Conservation (phyloP, 2,113 vertebrate species). For the Rhea americana region DNA sequence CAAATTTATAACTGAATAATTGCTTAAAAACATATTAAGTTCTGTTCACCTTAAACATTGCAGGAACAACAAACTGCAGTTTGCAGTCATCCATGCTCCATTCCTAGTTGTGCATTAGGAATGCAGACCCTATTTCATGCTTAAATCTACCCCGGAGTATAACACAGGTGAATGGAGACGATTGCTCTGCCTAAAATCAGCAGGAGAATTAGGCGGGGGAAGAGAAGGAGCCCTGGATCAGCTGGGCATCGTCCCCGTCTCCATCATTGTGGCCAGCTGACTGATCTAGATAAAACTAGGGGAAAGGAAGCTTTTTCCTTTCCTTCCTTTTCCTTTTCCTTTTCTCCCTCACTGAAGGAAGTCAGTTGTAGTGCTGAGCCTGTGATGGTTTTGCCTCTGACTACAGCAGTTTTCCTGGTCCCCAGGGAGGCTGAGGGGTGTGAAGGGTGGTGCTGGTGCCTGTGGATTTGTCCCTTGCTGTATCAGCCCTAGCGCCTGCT, state of each 20-base stretch:
- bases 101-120: conserved; percentile 10
- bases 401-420: not conserved
- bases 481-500: too few relatives aligned
- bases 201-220: not conserved
- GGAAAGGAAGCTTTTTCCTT: not conserved
- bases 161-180: not conserved
- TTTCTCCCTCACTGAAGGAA: not conserved
- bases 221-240: not conserved
- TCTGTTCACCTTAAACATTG: conserved; percentile 39
- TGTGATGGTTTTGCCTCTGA: not conserved
- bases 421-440: not conserved
- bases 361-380: not conserved
- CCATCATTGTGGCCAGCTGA: not conserved
- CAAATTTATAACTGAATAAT: conserved; percentile 48
- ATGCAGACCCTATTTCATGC: not conserved
- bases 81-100: not conserved
- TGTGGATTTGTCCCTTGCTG: not conserved
- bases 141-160: not conserved
- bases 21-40: conserved; percentile 46
- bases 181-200: not conserved
- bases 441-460: not conserved
- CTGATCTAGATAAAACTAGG: not conserved
- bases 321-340: not conserved
- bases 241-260: rapidly evolving
- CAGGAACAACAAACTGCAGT: conserved; percentile 37